A percentile compares a stretch with the other conserved stretches of the same genome.
phyloP scores from a whole-genome alignment of 2,888 invertebrate species.

The Cantharis lateralis region DNA sequence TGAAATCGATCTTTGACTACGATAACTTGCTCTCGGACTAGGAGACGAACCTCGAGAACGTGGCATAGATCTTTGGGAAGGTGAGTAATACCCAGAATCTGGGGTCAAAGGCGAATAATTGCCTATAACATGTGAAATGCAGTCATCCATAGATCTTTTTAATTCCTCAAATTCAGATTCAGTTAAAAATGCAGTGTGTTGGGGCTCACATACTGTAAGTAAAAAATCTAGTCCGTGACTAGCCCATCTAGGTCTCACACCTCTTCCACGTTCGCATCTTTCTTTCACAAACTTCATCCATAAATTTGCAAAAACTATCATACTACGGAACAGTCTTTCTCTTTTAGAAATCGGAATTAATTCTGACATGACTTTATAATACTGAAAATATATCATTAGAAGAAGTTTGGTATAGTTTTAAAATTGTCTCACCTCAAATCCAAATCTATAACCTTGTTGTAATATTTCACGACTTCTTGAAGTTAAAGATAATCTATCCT shows the following conservation, averaged over 20 bases:
- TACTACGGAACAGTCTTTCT: conserved; percentile 61
- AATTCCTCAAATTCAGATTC: conserved; percentile 81
- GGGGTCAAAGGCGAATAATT: conserved; percentile 50
- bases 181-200: conserved; percentile 75
- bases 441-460: conserved; percentile 87
- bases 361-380: conserved; percentile 74
- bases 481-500: conserved; percentile 64
- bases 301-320: conserved; percentile 73
- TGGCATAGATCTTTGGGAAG: conserved; percentile 46
- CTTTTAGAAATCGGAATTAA: conserved; percentile 59
- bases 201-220: conserved; percentile 82
- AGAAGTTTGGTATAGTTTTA: not conserved
- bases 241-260: conserved; percentile 85
- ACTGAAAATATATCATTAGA: conserved; percentile 49
- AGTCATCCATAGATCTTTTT: conserved; percentile 80
- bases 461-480: conserved; percentile 75
- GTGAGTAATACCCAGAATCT: conserved; percentile 50
- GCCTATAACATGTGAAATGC: conserved; percentile 80
- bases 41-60: conserved; percentile 53
- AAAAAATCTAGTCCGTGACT: conserved; percentile 87
- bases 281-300: conserved; percentile 91
- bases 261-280: conserved; percentile 81
- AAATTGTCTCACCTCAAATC: conserved; percentile 73
- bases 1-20: conserved; percentile 48
- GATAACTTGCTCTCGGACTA: conserved; percentile 51